Conservation (phyloP, 1,140 invertebrate genomes). For the Dinoponera quadriceps region DNA sequence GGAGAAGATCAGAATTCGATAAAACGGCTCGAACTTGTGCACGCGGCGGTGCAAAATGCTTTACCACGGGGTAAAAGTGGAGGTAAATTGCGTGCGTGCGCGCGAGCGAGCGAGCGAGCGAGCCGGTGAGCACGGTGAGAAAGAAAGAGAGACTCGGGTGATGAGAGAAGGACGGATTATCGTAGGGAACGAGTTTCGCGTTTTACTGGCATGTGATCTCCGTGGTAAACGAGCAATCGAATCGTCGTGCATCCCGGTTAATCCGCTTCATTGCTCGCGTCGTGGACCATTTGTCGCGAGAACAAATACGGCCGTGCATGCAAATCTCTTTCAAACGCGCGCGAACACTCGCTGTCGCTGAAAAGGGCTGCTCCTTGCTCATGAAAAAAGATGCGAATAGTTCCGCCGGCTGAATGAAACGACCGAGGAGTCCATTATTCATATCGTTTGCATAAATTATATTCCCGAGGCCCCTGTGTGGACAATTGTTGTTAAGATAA, state of each 20-base stretch:
- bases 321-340: conserved; percentile 34
- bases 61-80: conserved; percentile 20
- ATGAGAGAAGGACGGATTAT: conserved; percentile 40
- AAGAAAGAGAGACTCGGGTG: conserved; percentile 17
- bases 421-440: conserved; percentile 8
- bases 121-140: background rate
- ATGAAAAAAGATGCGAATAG: background rate
- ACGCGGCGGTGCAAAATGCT: conserved; percentile 61
- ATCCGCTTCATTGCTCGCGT: conserved; percentile 48
- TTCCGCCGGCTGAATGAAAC: background rate
- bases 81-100: conserved; percentile 52
- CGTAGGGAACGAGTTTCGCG: conserved; percentile 63
- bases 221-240: conserved; percentile 69
- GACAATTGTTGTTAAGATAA: background rate
- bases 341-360: conserved; percentile 30
- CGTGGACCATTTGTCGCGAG: conserved; percentile 38
- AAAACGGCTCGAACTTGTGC: conserved; percentile 65
- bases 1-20: conserved; percentile 75
- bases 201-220: conserved; percentile 61
- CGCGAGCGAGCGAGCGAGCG: background rate
- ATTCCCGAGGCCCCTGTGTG: background rate
- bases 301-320: conserved; percentile 28
- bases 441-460: background rate
- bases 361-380: conserved; percentile 14
- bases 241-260: conserved; percentile 60